Base-by-base conservation (phyloP, 2,797 vertebrate species). In the Atherinosoma microstoma region DNA sequence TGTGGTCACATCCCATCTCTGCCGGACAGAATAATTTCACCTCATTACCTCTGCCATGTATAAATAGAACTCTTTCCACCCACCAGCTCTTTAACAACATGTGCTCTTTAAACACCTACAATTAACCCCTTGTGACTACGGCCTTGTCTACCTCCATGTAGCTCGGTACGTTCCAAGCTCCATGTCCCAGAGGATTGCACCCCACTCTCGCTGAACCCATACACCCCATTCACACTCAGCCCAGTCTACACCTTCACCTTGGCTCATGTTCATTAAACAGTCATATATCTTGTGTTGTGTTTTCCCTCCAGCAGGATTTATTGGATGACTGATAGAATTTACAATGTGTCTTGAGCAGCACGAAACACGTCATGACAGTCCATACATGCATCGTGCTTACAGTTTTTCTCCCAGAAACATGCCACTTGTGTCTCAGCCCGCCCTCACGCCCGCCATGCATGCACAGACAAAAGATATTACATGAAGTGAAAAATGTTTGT, bases 91-190 rank as follows among this genome's bases (percentile, higher is more conserved):
- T 93, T 93, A 93, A 92, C 86, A 85, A 93, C 93, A 88, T 89
- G 84, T 85, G 89, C 90, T 93, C 91, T 90, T 93, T 91, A 94
- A 94, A 94, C 93, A 90, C 89, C 91, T 89, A 94, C 93, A 94
- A 95, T 94, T 93, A 94, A 94, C 93, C 94, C 92, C 92, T 92
- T 91, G 91, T 94, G 91, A 94, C 91, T 93, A 73, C 82, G 74
- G 86, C 91, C 89, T 91, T 91, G 91, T 92, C 91, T 87, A 75
- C 77, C 78, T 84, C 83, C 73, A 57, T 75, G 83, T 70, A 85
- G 74, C 80, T 78, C 32, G 66, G 76, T 84, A 62, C 78, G 76
- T 83, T 70, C 79, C 65, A 11, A 75, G 42, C 65, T 60, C 51
- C 2, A 35, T 35, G 53, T 80, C 89, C 81, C 83, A 54, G 64